Evolutionary conservation across 2,113 vertebrate genomes (phyloP), one percentile per base, ranked within the genome.

Genomic region (Ranitomeya imitator): DNA sequence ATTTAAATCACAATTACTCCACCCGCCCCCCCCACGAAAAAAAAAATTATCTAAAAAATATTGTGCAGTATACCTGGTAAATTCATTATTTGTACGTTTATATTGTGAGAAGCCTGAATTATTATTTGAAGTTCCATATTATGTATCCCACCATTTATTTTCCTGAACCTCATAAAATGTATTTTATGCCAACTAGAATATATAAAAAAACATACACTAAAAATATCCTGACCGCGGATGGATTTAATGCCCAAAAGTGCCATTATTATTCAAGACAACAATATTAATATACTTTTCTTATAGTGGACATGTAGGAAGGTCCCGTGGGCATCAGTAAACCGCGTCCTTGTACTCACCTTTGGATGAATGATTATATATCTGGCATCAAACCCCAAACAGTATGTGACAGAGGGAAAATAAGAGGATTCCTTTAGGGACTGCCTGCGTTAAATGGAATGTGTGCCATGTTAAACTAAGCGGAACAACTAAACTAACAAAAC

Each of bases 341-440:
- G 21, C 67, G 81, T 84, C 87, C 87, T 84, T 88, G 59, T 60
- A 76, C 54, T 88, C 80, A 88, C 87, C 87, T 88, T 84, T 37
- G 79, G 81, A 88, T 88, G 80, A 88, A 88, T 88, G 87, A 88
- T 84, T 84, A 76, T 71, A 61, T 88, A 65, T 88, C 87, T 77
- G 23, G 87, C 87, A 88, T 84, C 71, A 88, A 78, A 88, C 81
- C 69, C 71, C 73, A 88, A 88, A 88, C 81, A 84, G n/a, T 78
- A 84, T 88, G 81, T 88, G 81, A 84, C 87, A 88, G 59, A 84
- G 61, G 45, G 81, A 88, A 88, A 88, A 84, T 63, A 84, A 54
- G 87, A 88, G 60, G 73, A 83, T 83, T 88, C 87, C 81, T 88
- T 88, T 31, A 78, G 87, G 87, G 81, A 83, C 59, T 77, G 57